Conservation (phyloP, 1,140 invertebrate genomes). For the Euwallacea similis region DNA sequence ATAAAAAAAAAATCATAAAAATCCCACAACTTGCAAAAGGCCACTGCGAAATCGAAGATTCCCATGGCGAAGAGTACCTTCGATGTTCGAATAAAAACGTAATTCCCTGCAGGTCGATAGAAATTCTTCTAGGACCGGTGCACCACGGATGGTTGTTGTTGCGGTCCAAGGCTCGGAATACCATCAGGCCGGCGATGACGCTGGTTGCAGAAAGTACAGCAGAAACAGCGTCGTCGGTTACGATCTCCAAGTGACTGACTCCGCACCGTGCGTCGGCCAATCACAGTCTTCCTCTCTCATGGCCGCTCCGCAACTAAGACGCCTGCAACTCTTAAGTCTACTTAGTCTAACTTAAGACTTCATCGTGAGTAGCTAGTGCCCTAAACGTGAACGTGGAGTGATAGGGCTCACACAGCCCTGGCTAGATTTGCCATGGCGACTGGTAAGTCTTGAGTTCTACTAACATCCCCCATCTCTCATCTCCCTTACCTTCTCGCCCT, state of each 20-base stretch:
- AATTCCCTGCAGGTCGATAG: not conserved
- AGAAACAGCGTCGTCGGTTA: conserved; percentile 24
- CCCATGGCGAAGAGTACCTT: too few species aligned
- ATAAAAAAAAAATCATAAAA: too few species aligned
- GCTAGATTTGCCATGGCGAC: conserved; percentile 46
- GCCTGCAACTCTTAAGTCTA: conserved; percentile 38
- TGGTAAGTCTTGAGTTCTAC: conserved; percentile 40
- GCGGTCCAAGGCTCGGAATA: conserved; percentile 28
- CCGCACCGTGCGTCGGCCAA: conserved; percentile 39
- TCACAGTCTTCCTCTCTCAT: conserved; percentile 37
- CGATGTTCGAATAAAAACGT: not conserved
- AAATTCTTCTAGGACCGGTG: conserved; percentile 25
- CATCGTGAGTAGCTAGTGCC: conserved; percentile 45
- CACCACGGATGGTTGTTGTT: not conserved
- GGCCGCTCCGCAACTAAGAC: conserved; percentile 41
- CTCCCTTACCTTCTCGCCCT: not conserved
- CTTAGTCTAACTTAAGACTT: conserved; percentile 47
- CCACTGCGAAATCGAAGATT: too few species aligned
- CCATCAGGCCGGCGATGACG: conserved; percentile 18
- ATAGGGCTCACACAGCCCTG: conserved; percentile 45
- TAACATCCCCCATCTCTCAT: not conserved
- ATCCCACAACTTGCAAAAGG: too few species aligned
- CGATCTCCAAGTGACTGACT: conserved; percentile 43
- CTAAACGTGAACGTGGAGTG: conserved; percentile 42
- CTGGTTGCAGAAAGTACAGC: conserved; percentile 36